A percentile compares a stretch with the other conserved stretches of the same genome.
Conservation (phyloP, 2,888 invertebrate genomes). For the Lissocephala sabroskyi region DNA sequence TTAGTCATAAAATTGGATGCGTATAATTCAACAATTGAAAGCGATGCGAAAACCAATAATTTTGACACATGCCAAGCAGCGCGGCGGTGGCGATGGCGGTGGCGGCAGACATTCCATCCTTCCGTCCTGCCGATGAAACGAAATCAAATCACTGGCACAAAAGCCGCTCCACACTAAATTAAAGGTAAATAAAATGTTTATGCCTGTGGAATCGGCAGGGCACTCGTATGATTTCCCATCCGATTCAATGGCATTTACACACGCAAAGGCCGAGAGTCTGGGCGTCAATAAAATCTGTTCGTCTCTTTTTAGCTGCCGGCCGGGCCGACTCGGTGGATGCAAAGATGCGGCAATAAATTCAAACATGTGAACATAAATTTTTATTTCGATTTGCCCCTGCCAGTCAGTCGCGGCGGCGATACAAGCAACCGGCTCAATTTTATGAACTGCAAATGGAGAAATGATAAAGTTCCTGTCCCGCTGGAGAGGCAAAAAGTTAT, state of each 20-base stretch:
- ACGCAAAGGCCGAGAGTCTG: constrained; percentile 2
- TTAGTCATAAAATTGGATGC: constrained; percentile 52
- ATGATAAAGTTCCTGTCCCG: constrained; percentile 22
- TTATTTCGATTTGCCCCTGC: constrained; percentile 63
- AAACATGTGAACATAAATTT: constrained; percentile 65
- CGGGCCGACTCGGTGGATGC: no score
- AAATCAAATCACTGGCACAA: constrained; percentile 47
- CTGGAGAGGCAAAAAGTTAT: no score
- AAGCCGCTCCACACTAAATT: constrained; percentile 59
- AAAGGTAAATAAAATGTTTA: constrained; percentile 65
- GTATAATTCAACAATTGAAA: constrained; percentile 39
- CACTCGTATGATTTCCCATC: constrained; percentile 56
- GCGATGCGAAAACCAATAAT: constrained; percentile 18
- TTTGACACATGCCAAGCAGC: constrained; percentile 26
- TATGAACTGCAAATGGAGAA: constrained; percentile 56
- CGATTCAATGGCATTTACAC: constrained; percentile 66
- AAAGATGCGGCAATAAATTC: constrained; percentile 51
- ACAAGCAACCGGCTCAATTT: constrained; percentile 36
- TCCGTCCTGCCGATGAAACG: no score
- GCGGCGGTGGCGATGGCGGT: no score
- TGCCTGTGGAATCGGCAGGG: constrained; percentile 49
- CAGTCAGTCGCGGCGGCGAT: no score
- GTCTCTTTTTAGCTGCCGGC: no score
- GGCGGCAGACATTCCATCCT: no score
- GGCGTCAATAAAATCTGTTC: constrained; percentile 58